phyloP scores from a whole-genome alignment of 1,140 invertebrate genomes.

The Harlomillsia oculata region DNA sequence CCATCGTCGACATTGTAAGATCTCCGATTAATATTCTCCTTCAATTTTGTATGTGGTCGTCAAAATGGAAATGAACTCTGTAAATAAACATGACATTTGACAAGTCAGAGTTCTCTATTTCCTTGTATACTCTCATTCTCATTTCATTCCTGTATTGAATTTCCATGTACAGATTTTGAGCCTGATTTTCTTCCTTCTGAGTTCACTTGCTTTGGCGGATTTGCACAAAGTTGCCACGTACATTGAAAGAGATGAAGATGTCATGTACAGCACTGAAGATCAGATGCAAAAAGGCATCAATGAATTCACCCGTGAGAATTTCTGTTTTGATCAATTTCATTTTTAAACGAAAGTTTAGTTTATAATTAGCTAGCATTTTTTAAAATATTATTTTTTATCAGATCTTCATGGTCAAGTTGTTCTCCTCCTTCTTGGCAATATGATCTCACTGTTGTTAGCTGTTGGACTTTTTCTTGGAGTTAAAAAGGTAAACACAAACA shows the following conservation, averaged over 20 bases:
- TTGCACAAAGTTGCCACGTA: constrained; percentile 30
- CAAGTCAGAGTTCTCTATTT: too few relatives aligned
- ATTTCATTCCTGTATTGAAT: background rate
- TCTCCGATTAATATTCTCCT: background rate
- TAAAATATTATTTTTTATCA: background rate
- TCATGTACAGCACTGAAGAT: constrained; percentile 9
- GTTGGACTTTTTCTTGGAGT: constrained; percentile 31
- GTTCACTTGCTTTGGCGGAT: constrained; percentile 29
- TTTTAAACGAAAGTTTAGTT: background rate
- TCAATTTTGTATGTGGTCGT: too few relatives aligned
- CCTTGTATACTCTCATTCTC: background rate
- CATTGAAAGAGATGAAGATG: constrained; percentile 21
- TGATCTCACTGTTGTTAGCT: constrained; percentile 25
- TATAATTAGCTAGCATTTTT: background rate
- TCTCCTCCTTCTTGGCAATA: constrained; percentile 18
- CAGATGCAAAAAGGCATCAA: constrained; percentile 16
- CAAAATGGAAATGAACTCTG: too few relatives aligned
- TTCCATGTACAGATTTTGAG: constrained; percentile 27
- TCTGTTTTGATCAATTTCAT: background rate
- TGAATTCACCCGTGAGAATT: constrained; percentile 30
- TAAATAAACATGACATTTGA: too few relatives aligned
- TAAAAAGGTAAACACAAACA: constrained; percentile 22
- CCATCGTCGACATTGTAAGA: constrained; percentile 35
- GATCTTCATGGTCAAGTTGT: constrained; percentile 28
- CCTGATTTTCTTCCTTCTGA: constrained; percentile 27